A percentile compares a stretch with the other conserved stretches of the same genome.
phyloP scores from a whole-genome alignment of 2,113 vertebrate species.

The Tichodroma muraria region DNA sequence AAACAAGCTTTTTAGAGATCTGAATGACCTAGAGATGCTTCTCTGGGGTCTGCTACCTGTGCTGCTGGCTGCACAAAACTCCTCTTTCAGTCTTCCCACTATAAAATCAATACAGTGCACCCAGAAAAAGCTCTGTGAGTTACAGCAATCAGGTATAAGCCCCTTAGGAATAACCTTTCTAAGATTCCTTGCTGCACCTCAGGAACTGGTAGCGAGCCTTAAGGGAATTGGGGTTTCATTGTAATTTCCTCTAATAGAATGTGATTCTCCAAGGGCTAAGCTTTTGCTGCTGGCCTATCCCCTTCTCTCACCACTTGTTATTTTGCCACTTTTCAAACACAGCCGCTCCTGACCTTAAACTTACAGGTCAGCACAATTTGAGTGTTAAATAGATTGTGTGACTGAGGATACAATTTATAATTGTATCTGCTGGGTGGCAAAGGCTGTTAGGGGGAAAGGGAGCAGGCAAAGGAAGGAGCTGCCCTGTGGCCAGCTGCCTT shows the following conservation, averaged over 20 bases:
- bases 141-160: background rate
- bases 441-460: background rate
- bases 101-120: background rate
- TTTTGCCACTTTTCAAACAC: background rate
- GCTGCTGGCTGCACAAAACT: background rate
- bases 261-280: background rate
- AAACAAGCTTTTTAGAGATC: background rate
- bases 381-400: background rate
- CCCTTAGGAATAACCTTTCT: background rate
- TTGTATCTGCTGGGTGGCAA: background rate
- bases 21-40: background rate
- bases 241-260: background rate
- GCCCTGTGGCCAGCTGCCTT: background rate
- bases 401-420: background rate
- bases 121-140: background rate
- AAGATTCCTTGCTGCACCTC: background rate
- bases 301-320: rapidly evolving
- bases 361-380: rapidly evolving
- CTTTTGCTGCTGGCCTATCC: background rate
- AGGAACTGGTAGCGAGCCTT: background rate
- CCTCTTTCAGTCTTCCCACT: background rate
- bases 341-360: background rate
- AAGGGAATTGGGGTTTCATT: background rate
- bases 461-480: background rate
- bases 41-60: background rate